Evolutionary conservation across 2,888 invertebrate genomes (phyloP).

Genomic region (Cecidostiba fungosa): DNA sequence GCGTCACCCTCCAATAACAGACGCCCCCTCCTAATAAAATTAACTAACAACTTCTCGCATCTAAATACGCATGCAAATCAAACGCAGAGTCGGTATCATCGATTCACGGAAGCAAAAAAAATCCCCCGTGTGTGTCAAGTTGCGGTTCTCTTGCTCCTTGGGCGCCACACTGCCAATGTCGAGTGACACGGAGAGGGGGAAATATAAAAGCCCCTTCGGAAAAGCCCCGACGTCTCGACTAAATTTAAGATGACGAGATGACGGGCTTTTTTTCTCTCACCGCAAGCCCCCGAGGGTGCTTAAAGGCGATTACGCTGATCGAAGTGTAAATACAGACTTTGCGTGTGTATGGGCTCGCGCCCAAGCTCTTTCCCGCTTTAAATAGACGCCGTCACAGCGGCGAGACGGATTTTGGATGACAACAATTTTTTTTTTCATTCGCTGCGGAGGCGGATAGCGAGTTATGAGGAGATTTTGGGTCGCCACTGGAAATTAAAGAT

Average conservation of each 20-base stretch:
- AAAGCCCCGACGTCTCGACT: constrained; percentile 45
- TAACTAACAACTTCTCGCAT: not conserved
- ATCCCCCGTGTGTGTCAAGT: constrained; percentile 43
- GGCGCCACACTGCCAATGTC: not conserved
- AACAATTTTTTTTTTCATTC: not conserved
- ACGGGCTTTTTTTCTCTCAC: not conserved
- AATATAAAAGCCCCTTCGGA: constrained; percentile 31
- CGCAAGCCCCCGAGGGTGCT: constrained; percentile 41
- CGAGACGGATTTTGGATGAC: constrained; percentile 5
- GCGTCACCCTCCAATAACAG: not conserved
- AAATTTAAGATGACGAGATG: constrained; percentile 61
- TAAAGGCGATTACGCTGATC: constrained; percentile 60
- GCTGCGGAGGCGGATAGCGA: not conserved
- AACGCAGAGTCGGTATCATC: not conserved
- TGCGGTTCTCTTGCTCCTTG: constrained; percentile 27
- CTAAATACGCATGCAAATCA: not conserved
- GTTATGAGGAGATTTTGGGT: not conserved
- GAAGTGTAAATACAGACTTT: constrained; percentile 55
- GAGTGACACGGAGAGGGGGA: not conserved
- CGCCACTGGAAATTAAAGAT: too few relatives aligned
- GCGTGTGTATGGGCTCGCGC: not conserved
- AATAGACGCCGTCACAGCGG: constrained; percentile 23
- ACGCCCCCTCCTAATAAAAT: not conserved
- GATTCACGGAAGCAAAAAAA: not conserved
- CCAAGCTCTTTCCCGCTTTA: constrained; percentile 20